phyloP scores from a whole-genome alignment of 2,113 vertebrate species.

The Corythoichthys haematopterus region DNA sequence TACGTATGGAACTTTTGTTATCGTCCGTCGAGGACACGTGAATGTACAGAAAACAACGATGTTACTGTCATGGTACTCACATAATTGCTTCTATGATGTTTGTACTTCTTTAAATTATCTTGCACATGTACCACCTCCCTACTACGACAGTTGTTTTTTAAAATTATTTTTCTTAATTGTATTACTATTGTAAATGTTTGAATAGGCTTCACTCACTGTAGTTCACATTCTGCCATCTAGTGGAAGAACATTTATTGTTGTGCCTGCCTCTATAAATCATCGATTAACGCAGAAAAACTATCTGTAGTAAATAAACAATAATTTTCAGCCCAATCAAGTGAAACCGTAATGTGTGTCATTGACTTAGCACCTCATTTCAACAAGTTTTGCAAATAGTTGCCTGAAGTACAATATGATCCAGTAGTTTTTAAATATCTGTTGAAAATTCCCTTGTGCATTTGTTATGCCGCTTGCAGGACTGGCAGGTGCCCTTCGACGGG shows the following conservation, averaged over 20 bases:
- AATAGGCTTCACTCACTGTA: too few species aligned
- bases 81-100: neutral
- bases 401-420: neutral
- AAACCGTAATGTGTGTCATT: too few species aligned
- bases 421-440: neutral
- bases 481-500: constrained; percentile 35
- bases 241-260: neutral
- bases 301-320: too few species aligned
- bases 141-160: neutral
- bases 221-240: neutral
- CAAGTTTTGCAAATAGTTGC: too few species aligned
- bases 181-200: too few species aligned
- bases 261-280: neutral
- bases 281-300: too few species aligned
- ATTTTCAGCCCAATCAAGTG: too few species aligned
- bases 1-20: neutral
- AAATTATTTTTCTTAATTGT: too few species aligned
- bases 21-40: neutral
- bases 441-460: neutral
- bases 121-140: neutral
- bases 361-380: too few species aligned
- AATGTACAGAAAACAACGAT: neutral
- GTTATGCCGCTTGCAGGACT: constrained; percentile 30
- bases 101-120: neutral
- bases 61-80: neutral